Conservation (phyloP, 2,113 vertebrate species). For the Notiomystis cincta region DNA sequence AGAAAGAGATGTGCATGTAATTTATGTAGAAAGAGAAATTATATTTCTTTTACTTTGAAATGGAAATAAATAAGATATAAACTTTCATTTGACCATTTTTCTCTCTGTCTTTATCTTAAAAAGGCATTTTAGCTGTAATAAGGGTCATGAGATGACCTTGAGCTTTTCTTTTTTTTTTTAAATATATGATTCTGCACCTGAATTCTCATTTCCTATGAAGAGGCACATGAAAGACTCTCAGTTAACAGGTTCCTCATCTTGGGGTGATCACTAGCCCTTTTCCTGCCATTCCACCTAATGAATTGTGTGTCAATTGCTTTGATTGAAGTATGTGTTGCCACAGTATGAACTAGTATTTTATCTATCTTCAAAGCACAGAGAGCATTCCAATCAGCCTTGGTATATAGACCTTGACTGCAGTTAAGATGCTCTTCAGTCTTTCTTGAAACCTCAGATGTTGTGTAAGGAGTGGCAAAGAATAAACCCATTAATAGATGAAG, state of each 20-base stretch:
- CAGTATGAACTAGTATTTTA: background rate
- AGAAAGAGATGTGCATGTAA: background rate
- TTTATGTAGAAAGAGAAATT: background rate
- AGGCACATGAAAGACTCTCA: background rate
- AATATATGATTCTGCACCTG: background rate
- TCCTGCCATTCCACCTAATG: background rate
- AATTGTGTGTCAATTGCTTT: background rate
- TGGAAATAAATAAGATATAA: background rate
- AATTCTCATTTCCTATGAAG: background rate
- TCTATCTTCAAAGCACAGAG: background rate
- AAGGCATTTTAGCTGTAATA: background rate
- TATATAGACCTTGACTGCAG: background rate
- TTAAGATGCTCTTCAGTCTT: background rate
- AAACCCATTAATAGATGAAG: background rate
- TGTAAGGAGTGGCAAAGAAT: background rate
- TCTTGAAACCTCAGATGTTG: background rate
- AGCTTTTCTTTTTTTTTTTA: background rate
- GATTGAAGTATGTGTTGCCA: background rate
- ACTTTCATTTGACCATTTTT: background rate
- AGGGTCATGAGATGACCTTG: background rate
- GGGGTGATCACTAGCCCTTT: background rate
- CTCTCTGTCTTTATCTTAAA: background rate
- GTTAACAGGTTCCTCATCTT: fast-evolving
- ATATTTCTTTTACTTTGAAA: background rate
- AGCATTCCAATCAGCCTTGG: background rate